phyloP scores from a whole-genome alignment of 2,113 vertebrate species.

The Geococcyx californianus region DNA sequence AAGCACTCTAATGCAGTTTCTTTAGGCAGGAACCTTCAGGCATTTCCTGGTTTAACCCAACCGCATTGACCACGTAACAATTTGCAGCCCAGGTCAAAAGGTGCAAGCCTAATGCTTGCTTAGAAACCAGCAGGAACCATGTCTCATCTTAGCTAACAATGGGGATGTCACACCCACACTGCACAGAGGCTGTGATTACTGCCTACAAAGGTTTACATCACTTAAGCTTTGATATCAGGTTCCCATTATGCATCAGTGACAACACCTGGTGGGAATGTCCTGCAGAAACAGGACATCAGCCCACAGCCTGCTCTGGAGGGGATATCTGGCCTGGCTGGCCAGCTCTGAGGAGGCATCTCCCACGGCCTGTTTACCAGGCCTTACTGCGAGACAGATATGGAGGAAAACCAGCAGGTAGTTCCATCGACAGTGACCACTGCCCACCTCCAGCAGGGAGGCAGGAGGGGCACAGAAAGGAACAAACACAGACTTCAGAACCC shows the following conservation, averaged over 20 bases:
- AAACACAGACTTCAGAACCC: neutral
- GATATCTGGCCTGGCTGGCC: neutral
- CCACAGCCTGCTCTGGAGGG: neutral
- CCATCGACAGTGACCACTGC: neutral
- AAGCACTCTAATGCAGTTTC: neutral
- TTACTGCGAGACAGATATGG: no score
- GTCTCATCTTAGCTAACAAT: fast-evolving
- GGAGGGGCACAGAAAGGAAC: neutral
- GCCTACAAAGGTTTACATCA: fast-evolving
- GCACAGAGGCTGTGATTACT: neutral
- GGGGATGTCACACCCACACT: fast-evolving
- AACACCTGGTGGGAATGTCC: neutral
- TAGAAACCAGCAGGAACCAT: neutral
- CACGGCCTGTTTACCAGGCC: fast-evolving
- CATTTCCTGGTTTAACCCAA: neutral
- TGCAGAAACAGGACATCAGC: neutral
- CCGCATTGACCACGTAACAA: fast-evolving
- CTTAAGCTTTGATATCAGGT: neutral
- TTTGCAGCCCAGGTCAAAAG: neutral
- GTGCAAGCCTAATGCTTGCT: neutral
- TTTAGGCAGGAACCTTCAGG: neutral
- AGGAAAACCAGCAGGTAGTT: neutral
- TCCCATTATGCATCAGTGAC: neutral
- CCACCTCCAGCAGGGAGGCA: neutral
- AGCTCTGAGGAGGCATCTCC: neutral